A percentile compares a stretch with the other conserved stretches of the same genome.
Evolutionary conservation across 2,113 vertebrate species (phyloP).

Genomic region (Mastomys natalensis): DNA sequence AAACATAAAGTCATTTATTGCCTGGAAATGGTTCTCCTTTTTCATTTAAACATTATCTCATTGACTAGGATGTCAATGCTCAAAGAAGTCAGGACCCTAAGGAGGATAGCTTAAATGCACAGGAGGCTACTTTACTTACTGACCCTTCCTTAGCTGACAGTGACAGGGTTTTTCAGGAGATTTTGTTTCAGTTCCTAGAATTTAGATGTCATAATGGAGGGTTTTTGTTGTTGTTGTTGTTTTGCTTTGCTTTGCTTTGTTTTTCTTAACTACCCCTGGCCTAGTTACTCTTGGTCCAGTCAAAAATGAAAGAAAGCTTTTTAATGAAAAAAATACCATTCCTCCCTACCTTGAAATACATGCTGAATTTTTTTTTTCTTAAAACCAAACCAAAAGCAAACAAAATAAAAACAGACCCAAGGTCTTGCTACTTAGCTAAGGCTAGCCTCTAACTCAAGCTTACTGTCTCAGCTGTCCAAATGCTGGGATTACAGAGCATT

Average conservation of each 20-base stretch:
- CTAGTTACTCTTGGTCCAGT: neutral
- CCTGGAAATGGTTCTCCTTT: neutral
- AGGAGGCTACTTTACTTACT: neutral
- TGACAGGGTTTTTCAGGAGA: slow-evolving; percentile 40
- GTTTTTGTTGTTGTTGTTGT: too few relatives aligned
- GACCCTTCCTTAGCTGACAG: neutral
- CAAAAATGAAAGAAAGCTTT: neutral
- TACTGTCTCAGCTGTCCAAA: neutral
- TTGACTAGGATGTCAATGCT: slow-evolving; percentile 10
- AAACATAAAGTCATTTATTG: slow-evolving; percentile 43
- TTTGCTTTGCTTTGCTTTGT: too few relatives aligned
- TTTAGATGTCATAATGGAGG: neutral
- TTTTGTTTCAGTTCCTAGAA: slow-evolving; percentile 17
- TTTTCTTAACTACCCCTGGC: neutral
- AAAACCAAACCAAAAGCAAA: neutral
- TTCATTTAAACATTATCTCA: slow-evolving; percentile 65
- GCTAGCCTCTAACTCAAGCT: neutral
- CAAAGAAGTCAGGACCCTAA: neutral
- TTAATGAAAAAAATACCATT: neutral
- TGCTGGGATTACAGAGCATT: neutral
- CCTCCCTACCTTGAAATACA: slow-evolving; percentile 19
- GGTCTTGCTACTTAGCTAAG: neutral
- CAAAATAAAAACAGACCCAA: neutral
- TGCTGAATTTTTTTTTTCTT: neutral
- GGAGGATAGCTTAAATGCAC: slow-evolving; percentile 10